Evolutionary conservation across 2,888 invertebrate species (phyloP), one percentile per base, ranked within the genome.

Genomic region (Hirudinaria manillensis): DNA sequence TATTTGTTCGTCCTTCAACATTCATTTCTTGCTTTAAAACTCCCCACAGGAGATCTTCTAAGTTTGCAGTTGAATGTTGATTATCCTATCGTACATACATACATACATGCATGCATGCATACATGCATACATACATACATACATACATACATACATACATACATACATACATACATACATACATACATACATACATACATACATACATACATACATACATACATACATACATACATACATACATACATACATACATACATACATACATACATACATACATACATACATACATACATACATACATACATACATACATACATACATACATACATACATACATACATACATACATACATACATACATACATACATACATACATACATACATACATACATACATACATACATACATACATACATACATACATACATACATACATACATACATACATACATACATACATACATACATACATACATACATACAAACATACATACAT

Each of bases 131-230:
- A n/a, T n/a, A n/a, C n/a, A n/a, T n/a, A n/a, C n/a, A n/a, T n/a
- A n/a, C n/a, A n/a, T n/a, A n/a, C n/a, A n/a, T n/a, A n/a, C n/a
- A n/a, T n/a, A n/a, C n/a, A n/a, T n/a, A n/a, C 53, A 72, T 74
- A 36, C 66, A 72, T 66, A 38, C 67, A 76, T 61, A 27, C 24
- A 56, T 76, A 76, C 55, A 74, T 77, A 32, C 70, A 70, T 70
- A 53, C 21, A 53, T 53, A 21, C 21, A 53, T 53, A 53, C 21
- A 53, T 53, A 53, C 21, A 53, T 21, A 53, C 21, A 21, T 53
- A 53, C 21, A 53, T 53, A 53, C 21, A 16, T 53, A 53, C 53
- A 53, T 53, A 53, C 21, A 21, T 53, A 53, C 21, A 21, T 53
- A 53, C 21, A 53, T 53, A 53, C 21, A 53, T 53, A 53, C 53